These are phyloP conservation scores for Anolis apletophallus DNA, from an alignment of 2,797 vertebrate genomes.

Conservation along the genomic window DNA sequence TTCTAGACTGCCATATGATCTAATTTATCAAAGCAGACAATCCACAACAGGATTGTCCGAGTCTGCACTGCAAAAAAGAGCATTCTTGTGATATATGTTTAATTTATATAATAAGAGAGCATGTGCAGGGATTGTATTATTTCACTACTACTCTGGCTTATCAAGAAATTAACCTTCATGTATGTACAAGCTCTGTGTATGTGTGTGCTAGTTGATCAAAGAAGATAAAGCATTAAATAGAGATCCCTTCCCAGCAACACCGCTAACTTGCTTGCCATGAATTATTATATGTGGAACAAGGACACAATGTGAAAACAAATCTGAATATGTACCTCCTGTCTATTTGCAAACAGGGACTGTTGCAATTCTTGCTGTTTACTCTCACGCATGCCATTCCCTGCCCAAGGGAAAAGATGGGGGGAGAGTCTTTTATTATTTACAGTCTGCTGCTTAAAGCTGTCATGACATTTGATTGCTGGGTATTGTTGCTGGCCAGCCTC, in stretches of 20 bases:
- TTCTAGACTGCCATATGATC: too few species aligned
- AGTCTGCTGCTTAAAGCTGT: conserved; percentile 82
- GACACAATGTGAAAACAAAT: not conserved
- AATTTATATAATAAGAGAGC: not conserved
- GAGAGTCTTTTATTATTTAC: conserved; percentile 80
- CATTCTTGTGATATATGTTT: not conserved
- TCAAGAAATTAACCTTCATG: conserved; percentile 11
- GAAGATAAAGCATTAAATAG: not conserved
- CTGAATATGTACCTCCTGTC: conserved; percentile 34
- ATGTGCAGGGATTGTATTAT: not conserved
- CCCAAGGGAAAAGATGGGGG: conserved; percentile 48
- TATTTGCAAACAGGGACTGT: conserved; percentile 47
- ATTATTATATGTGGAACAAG: conserved; percentile 33
- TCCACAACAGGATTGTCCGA: too few species aligned
- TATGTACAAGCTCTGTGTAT: not conserved
- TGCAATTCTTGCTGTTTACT: conserved; percentile 67
- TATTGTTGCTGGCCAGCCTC: conserved; percentile 75
- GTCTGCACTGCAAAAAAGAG: not conserved
- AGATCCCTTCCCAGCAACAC: not conserved
- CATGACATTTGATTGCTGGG: conserved; percentile 82
- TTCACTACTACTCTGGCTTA: not conserved
- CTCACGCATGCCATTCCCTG: conserved; percentile 58
- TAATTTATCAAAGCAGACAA: too few species aligned
- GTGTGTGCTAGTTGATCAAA: conserved; percentile 1
- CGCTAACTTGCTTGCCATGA: not conserved